Conservation (phyloP, 2,113 vertebrate genomes). For the Menura novaehollandiae region DNA sequence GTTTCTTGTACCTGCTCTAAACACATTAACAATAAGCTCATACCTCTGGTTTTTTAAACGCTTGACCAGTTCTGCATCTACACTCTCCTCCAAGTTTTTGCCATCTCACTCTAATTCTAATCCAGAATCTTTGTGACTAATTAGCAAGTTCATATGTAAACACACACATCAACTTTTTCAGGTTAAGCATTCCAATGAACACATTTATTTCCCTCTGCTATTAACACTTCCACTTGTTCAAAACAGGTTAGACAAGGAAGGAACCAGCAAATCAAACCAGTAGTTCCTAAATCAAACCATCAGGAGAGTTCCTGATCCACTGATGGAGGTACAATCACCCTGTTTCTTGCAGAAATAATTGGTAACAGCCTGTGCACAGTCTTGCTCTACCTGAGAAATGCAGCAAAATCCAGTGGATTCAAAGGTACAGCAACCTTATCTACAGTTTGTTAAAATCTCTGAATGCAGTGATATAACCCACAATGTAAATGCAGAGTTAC, state of each 20-base stretch:
- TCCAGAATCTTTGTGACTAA: not conserved
- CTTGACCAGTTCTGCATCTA: not conserved
- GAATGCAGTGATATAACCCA: not conserved
- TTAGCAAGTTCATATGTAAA: not conserved
- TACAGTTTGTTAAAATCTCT: not conserved
- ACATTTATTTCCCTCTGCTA: not conserved
- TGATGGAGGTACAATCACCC: not conserved
- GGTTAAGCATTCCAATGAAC: not conserved
- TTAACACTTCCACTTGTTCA: not conserved
- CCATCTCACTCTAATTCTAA: not conserved
- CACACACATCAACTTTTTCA: not conserved
- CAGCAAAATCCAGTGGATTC: not conserved
- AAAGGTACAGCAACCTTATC: rapidly evolving
- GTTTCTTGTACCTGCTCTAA: not conserved
- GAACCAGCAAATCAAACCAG: not conserved
- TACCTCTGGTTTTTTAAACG: not conserved
- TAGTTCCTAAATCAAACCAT: not conserved
- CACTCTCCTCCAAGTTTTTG: not conserved
- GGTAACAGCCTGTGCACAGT: not conserved
- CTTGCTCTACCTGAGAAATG: not conserved
- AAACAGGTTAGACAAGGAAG: not conserved
- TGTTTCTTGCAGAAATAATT: not conserved
- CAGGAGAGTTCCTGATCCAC: not conserved
- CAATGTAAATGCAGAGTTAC: rapidly evolving
- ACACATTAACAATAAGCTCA: not conserved